Percentiles rank a stretch among this genome's conserved stretches.
These are phyloP conservation scores for Xanthorhoe spadicearia DNA, from an alignment of 2,888 invertebrate species.

Conservation along the genomic window DNA sequence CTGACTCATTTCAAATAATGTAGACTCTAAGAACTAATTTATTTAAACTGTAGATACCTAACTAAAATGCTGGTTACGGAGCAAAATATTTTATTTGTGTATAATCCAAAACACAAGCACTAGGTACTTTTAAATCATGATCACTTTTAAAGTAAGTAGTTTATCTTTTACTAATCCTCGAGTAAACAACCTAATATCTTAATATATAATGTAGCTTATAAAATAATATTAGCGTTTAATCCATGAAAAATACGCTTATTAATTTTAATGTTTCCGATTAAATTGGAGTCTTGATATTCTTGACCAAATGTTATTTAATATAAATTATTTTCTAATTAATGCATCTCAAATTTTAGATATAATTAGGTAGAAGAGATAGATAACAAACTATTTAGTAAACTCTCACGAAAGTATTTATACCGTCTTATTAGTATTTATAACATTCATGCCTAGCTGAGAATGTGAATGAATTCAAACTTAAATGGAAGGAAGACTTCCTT, in stretches of 20 bases:
- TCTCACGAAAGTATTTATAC: slow-evolving; percentile 9
- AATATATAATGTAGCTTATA: slow-evolving; percentile 42
- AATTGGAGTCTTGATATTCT: slow-evolving; percentile 83
- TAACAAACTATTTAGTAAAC: slow-evolving; percentile 13
- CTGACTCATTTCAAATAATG: slow-evolving; percentile 57
- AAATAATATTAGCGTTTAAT: slow-evolving; percentile 64
- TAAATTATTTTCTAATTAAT: slow-evolving; percentile 75
- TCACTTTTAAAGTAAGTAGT: slow-evolving; percentile 40
- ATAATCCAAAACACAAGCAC: slow-evolving; percentile 37
- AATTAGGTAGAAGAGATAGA: slow-evolving; percentile 47
- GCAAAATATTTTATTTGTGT: slow-evolving; percentile 54
- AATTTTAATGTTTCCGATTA: slow-evolving; percentile 84
- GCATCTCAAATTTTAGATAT: slow-evolving; percentile 73
- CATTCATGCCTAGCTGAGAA: slow-evolving; percentile 15
- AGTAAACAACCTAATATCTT: slow-evolving; percentile 23
- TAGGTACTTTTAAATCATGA: slow-evolving; percentile 37
- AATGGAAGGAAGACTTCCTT: not conserved
- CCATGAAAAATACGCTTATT: slow-evolving; percentile 84
- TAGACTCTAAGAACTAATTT: slow-evolving; percentile 44
- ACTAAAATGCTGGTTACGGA: slow-evolving; percentile 72
- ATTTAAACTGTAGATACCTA: slow-evolving; percentile 60
- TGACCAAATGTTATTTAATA: slow-evolving; percentile 82
- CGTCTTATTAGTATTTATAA: slow-evolving; percentile 9
- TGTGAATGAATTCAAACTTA: not conserved
- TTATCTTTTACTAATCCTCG: slow-evolving; percentile 31